A percentile compares a stretch with the other conserved stretches of the same genome.
Conservation (phyloP, 2,797 vertebrate species). For the Microhierax caerulescens region DNA sequence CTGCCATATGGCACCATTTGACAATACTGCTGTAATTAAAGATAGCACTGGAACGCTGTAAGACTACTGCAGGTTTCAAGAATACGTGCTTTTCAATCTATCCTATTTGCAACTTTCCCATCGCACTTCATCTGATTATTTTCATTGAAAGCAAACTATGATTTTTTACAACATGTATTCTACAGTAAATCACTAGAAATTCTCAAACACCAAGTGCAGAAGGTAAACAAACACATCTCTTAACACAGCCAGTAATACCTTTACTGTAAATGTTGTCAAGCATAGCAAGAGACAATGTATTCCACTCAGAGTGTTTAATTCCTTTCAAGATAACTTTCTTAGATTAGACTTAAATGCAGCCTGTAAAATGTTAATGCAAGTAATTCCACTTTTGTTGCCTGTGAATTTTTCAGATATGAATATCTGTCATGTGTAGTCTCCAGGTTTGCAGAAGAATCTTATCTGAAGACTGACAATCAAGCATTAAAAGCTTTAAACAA, state of each 20-base stretch:
- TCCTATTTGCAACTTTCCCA: not conserved
- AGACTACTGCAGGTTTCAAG: not conserved
- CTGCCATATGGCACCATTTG: constrained; percentile 62
- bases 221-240: not conserved
- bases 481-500: not conserved
- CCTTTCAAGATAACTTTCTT: not conserved
- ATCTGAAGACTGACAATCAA: not conserved
- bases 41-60: not conserved
- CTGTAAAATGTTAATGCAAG: not conserved
- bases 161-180: not conserved
- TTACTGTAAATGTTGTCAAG: not conserved
- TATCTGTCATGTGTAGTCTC: not conserved
- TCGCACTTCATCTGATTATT: not conserved
- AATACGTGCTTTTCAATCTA: not conserved
- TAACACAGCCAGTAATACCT: not conserved
- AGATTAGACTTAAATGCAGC: not conserved
- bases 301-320: not conserved
- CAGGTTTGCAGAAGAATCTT: not conserved
- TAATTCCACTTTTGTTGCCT: not conserved
- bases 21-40: constrained; percentile 45
- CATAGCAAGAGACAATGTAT: not conserved
- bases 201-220: not conserved
- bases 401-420: not conserved
- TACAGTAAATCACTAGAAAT: not conserved
- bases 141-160: not conserved